Evolutionary conservation across 1,140 invertebrate species (phyloP).

Genomic region (Archivesica marissinica): DNA sequence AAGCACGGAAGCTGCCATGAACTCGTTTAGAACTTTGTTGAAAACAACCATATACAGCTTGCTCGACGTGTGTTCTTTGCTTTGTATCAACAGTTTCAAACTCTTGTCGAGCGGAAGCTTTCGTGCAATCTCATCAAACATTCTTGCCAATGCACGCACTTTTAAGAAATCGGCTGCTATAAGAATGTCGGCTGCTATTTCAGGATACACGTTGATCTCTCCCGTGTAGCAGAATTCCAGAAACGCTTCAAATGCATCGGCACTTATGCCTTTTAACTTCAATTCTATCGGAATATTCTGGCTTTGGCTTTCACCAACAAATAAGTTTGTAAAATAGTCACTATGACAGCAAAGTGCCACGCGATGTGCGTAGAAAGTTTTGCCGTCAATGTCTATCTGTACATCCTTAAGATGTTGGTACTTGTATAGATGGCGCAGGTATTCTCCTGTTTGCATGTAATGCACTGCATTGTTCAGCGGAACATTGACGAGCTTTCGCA

Average conservation of each 20-base stretch:
- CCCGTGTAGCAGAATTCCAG: conserved; percentile 61
- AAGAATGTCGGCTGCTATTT: conserved; percentile 38
- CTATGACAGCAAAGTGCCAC: conserved; percentile 65
- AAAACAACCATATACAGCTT: neutral
- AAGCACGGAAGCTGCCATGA: conserved; percentile 17
- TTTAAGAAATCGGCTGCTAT: conserved; percentile 45
- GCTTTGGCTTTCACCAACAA: conserved; percentile 41
- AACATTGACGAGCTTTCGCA: conserved; percentile 9
- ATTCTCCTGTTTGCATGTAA: conserved; percentile 64
- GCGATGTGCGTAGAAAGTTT: conserved; percentile 68
- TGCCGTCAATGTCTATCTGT: conserved; percentile 60
- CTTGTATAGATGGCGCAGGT: conserved; percentile 57
- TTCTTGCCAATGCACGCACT: neutral
- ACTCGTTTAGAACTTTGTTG: neutral
- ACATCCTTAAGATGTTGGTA: conserved; percentile 68
- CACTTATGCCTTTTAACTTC: conserved; percentile 62
- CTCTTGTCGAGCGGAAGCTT: conserved; percentile 18
- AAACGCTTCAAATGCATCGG: conserved; percentile 61
- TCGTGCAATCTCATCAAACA: neutral
- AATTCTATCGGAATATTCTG: conserved; percentile 65
- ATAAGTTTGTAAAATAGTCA: conserved; percentile 66
- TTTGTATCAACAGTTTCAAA: conserved; percentile 12
- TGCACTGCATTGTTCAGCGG: conserved; percentile 67
- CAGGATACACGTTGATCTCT: neutral
- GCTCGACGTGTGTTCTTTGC: neutral